Evolutionary conservation across 2,797 vertebrate species (phyloP).

Genomic region (Delichon dasypus): DNA sequence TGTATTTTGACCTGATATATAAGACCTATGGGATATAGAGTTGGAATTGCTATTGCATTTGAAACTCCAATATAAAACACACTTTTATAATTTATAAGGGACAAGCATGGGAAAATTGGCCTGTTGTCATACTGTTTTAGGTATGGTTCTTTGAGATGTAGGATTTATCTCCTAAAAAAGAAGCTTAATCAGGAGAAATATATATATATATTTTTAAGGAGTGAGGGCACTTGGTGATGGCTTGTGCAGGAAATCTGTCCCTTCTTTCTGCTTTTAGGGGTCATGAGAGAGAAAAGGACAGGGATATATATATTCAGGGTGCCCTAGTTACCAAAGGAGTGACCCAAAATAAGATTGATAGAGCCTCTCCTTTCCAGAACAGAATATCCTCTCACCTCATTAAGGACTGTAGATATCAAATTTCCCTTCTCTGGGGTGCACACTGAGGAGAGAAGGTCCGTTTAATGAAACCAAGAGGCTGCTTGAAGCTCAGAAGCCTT

Average conservation of each 20-base stretch:
- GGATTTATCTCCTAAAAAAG: not conserved
- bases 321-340: not conserved
- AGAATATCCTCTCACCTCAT: not conserved
- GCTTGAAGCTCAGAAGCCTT: not conserved
- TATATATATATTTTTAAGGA: not conserved
- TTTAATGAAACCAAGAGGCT: not conserved
- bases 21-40: not conserved
- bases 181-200: not conserved
- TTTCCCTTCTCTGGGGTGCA: not conserved
- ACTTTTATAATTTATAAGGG: not conserved
- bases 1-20: fast-evolving
- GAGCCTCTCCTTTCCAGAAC: not conserved
- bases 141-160: not conserved
- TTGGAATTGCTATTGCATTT: not conserved
- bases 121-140: not conserved
- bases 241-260: not conserved
- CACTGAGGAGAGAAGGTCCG: not conserved
- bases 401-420: not conserved
- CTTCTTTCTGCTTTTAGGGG: not conserved
- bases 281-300: not conserved
- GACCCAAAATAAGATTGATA: not conserved
- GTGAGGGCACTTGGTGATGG: not conserved
- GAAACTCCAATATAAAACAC: not conserved
- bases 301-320: not conserved
- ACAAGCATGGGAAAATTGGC: not conserved